Conservation (phyloP, 1,140 invertebrate species). For the Globodera rostochiensis region DNA sequence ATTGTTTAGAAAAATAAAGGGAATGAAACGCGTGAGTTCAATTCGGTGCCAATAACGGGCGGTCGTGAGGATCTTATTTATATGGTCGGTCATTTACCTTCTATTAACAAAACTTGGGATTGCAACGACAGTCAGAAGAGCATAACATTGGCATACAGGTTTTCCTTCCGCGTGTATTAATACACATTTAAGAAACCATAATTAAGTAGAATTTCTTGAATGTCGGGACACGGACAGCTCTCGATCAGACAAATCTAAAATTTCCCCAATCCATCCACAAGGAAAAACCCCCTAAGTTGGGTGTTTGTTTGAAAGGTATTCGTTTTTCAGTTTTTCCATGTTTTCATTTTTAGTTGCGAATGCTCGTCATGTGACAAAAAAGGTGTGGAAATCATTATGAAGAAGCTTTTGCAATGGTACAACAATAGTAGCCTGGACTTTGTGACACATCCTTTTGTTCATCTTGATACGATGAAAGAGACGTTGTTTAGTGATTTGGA, state of each 20-base stretch:
- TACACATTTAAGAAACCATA: neutral
- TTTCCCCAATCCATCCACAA: too few species aligned
- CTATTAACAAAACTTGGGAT: neutral
- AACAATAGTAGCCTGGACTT: neutral
- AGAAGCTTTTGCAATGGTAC: neutral
- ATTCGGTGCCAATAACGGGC: neutral
- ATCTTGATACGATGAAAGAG: neutral
- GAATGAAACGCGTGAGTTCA: neutral
- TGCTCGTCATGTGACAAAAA: too few species aligned
- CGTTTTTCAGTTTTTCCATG: neutral
- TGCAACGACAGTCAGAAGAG: neutral
- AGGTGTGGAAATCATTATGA: neutral
- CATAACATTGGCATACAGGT: slow-evolving; percentile 1
- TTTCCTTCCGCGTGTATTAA: too few species aligned
- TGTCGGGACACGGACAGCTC: too few species aligned
- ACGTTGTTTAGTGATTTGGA: neutral
- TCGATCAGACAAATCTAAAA: too few species aligned
- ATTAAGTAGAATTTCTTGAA: too few species aligned
- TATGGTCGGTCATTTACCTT: neutral
- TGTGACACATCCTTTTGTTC: neutral
- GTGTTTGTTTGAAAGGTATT: neutral
- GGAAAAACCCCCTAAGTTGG: too few species aligned
- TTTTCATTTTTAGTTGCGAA: too few species aligned
- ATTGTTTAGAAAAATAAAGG: neutral
- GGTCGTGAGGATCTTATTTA: neutral